Evolutionary conservation across 2,888 invertebrate species (phyloP), one percentile per base, ranked within the genome.

Genomic region (Lochmaea crataegi): DNA sequence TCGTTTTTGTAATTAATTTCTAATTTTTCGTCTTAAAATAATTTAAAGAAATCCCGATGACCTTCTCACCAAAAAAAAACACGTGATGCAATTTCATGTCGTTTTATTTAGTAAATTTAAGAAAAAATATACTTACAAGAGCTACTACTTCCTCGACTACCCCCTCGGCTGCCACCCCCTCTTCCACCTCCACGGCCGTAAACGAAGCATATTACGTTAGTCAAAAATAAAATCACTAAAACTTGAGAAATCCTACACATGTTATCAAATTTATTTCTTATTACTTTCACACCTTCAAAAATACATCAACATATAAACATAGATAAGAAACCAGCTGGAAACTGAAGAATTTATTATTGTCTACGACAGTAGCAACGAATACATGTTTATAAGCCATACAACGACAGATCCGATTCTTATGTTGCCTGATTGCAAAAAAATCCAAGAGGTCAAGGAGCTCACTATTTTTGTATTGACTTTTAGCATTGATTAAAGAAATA

Each of bases 181-280:
- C 65, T 66, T 32, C 56, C 53, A 58, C 72, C 66, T 32, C 67
- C 41, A 2, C 53, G 16, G 2, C 53, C 53, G 16, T 53, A 2
- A 16, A 72, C 12, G 0, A 67, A 22, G n/a, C 18, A 26, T 26
- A 14, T 45, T 14, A 56, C 22, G 12, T 66, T 12, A n/a, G 57
- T 45, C 26, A 56, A 58, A 18, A 64, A 16, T 22, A 72, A 42
- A n/a, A 67, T 63, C 26, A 72, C 56, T 63, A 67, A 63, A 65
- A 72, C 56, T 22, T 41, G 57, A n/a, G 18, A 42, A n/a, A 16
- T n/a, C 7, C 10, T 7, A 10, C 14, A 42, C 32, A 38, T 38
- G 7, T 38, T 38, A 9, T 38, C 32, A 38, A 38, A 38, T 38
- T 60, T 60, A 11, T 60, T 7, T 26, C 10, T n/a, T 38, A 38